Percentiles rank a stretch among this genome's conserved stretches.
Evolutionary conservation across 92 coral and sea anemone species (phyloP).

Genomic region (Siderastrea siderea): DNA sequence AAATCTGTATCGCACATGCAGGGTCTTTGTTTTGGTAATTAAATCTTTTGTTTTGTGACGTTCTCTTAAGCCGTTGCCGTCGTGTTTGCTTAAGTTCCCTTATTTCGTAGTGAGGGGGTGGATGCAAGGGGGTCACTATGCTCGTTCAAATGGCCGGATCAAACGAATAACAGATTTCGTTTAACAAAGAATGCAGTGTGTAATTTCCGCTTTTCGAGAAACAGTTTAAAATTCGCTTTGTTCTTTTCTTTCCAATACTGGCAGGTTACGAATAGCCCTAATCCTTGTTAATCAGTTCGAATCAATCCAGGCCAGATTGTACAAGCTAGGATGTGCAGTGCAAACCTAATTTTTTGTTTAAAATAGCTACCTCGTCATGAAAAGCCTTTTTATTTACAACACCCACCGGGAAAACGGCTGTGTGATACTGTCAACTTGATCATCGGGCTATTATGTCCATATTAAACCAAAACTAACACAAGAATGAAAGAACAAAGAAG

Average conservation of each 20-base stretch:
- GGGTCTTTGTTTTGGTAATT: no score
- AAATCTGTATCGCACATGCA: no score
- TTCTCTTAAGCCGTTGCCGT: no score
- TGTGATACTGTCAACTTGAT: background rate
- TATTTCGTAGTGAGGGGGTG: no score
- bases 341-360: no score
- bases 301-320: background rate
- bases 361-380: background rate
- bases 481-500: background rate
- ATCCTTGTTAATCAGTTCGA: background rate
- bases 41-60: no score
- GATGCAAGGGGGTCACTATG: no score
- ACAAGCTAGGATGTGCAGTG: no score
- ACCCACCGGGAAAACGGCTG: background rate
- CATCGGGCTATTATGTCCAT: background rate
- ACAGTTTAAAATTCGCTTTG: background rate
- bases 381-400: background rate
- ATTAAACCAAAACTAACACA: background rate
- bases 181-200: background rate
- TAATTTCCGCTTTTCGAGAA: background rate
- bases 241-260: background rate
- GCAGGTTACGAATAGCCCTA: background rate
- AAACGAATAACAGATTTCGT: background rate
- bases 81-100: no score
- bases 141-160: no score